Evolutionary conservation across 1,140 invertebrate species (phyloP).

Genomic region (Nasonia giraulti): DNA sequence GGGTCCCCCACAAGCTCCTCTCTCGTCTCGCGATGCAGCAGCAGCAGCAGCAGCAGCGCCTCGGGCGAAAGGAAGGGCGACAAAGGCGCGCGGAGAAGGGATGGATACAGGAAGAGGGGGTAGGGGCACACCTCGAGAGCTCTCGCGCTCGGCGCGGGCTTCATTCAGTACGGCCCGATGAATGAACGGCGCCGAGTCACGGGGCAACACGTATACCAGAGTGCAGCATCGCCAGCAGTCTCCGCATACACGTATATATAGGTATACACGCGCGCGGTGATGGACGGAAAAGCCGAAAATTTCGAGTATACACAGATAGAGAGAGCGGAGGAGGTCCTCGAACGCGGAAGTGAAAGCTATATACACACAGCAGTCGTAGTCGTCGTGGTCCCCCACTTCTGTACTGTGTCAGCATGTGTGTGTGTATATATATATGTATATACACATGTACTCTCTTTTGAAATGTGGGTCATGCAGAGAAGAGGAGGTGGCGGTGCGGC

Average conservation of each 20-base stretch:
- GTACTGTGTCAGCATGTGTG: background rate
- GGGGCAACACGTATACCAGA: background rate
- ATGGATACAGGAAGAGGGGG: background rate
- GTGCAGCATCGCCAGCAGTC: no score
- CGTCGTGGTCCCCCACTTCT: no score
- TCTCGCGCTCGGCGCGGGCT: background rate
- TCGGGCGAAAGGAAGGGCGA: background rate
- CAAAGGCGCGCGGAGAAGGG: background rate
- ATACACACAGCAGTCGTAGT: background rate
- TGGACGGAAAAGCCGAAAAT: conserved; percentile 8
- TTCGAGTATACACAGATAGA: no score
- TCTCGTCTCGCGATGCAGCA: background rate
- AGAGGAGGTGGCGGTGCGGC: background rate
- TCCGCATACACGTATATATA: no score
- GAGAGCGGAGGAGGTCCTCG: background rate
- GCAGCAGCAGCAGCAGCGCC: background rate
- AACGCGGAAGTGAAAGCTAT: background rate
- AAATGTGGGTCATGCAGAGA: conserved; percentile 32
- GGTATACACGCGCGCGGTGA: background rate
- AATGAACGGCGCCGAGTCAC: conserved; percentile 40
- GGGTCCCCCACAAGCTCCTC: background rate
- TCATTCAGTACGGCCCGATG: conserved; percentile 46
- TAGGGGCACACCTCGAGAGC: background rate
- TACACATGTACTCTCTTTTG: no score
- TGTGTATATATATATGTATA: no score